Evolutionary conservation across 30 jellyfish, hydroid and myxozoan genomes (phyloP), one percentile per base, ranked within the genome.

Genomic region (Chironex yamaguchii): DNA sequence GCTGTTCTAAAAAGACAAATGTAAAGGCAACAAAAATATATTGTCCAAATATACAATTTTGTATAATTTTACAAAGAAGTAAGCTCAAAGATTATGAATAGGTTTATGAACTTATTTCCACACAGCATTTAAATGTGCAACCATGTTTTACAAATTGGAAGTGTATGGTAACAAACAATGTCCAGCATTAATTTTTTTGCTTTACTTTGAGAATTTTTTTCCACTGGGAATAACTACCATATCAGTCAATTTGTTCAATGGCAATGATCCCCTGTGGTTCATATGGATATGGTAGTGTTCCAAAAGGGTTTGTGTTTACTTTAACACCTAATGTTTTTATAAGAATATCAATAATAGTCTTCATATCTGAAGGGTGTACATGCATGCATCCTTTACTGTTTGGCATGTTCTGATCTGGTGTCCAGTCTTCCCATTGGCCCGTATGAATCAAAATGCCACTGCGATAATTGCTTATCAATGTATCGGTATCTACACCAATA

Each of bases 311-410:
- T 32, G 58, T 62, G 25, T 84, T 75, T 24, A 80, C 97, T 20
- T 58, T 77, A 29, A 77, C 97, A 6, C 90, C 96, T 51, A 82
- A 52, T 36, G 62, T 49, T 0, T 67, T 79, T 24, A 50, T 64
- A 31, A 90, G 84, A 1, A 83, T 21, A 24, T 90, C 96, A 2
- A 78, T 90, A 25, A 90, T 26, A 6, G 51, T 73, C 65, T 77
- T 76, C 92, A 69, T 65, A 72, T 82, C 97, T 1, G 54, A 85
- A 13, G 97, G 97, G 28, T 90, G 77, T 30, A 91, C 93, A 75
- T 90, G 97, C 96, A 90, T 84, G 76, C 97, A 90, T 0, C 97
- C 97, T 12, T 71, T 67, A 58, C 97, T 90, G 67, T 90, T 90
- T 24, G 97, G 97, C 97, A 90, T 90, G 28, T 87, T 91, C 36